Evolutionary conservation across 2,797 vertebrate species (phyloP), one percentile per base, ranked within the genome.

Genomic region (Lophius americanus): DNA sequence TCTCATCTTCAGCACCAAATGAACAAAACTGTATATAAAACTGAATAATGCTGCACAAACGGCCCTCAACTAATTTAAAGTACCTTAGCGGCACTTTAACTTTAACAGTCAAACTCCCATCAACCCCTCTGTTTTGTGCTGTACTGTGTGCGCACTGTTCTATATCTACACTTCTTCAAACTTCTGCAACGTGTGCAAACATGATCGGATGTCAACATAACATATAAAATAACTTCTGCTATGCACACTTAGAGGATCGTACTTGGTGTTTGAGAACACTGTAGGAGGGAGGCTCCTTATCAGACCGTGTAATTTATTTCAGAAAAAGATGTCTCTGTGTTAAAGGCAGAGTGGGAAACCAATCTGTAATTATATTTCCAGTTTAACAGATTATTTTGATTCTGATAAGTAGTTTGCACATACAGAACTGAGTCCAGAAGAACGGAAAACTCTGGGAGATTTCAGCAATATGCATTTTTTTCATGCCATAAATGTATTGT

Each of bases 321-420:
- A 70, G 73, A 58, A 52, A 86, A 83, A 82, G 69, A 55, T 85
- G 58, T 81, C 78, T 84, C 77, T 88, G 69, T 88, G 81, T 84
- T 83, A 49, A 84, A 83, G 85, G 66, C 69, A 64, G 70, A 79
- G 35, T 43, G 37, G 10, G 14, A 48, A 41, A 51, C 32, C 32
- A 74, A 70, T 71, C 77, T 87, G 74, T 66, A 78, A 77, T 75
- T 64, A 58, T 82, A 47, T 79, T 73, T 82, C 79, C 81, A 81
- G 70, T 88, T 54, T 74, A 81, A 84, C 65, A 69, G 70, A 74
- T 85, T 76, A 71, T 84, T 86, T 82, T 70, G 61, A 74, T 78
- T 78, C 81, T 88, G 84, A 88, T 86, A 78, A 86, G 87, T 82
- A 76, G 79, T 92, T 93, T 92, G 93, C 93, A 93, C 93, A 90